phyloP scores from a whole-genome alignment of 1,140 invertebrate genomes.

The Augochlora pura region DNA sequence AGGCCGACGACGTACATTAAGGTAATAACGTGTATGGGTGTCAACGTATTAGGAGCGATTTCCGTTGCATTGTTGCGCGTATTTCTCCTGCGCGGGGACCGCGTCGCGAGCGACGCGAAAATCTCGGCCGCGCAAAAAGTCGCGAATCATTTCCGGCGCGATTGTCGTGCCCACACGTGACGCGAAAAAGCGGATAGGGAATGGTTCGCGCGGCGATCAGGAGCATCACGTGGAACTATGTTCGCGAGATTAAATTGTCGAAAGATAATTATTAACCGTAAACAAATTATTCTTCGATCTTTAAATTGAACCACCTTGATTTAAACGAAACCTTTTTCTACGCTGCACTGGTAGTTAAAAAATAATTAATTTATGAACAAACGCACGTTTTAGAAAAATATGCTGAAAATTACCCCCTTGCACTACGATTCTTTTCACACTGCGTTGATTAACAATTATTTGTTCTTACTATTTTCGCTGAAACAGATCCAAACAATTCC shows the following conservation, averaged over 20 bases:
- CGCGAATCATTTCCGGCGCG: conserved; percentile 38
- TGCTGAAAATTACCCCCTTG: no score
- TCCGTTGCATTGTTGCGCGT: conserved; percentile 63
- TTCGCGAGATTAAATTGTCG: not conserved
- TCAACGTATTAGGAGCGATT: conserved; percentile 64
- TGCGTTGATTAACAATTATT: no score
- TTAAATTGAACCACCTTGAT: no score
- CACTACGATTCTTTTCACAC: no score
- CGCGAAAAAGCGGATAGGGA: not conserved
- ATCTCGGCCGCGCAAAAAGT: conserved; percentile 1
- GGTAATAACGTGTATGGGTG: conserved; percentile 64
- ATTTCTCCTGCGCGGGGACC: not conserved
- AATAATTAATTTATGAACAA: no score
- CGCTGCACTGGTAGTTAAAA: no score
- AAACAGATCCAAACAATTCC: no score
- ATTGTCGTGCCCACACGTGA: conserved; percentile 17
- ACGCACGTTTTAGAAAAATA: no score
- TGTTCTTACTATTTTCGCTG: no score
- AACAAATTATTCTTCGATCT: no score
- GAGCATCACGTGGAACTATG: not conserved
- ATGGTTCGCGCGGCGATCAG: conserved; percentile 14
- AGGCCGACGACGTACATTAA: conserved; percentile 54
- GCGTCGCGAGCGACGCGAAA: not conserved
- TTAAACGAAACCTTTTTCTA: no score
- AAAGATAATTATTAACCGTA: not conserved